Evolutionary conservation across 2,113 vertebrate genomes (phyloP), one percentile per base, ranked within the genome.

Genomic region (Xenopus borealis): DNA sequence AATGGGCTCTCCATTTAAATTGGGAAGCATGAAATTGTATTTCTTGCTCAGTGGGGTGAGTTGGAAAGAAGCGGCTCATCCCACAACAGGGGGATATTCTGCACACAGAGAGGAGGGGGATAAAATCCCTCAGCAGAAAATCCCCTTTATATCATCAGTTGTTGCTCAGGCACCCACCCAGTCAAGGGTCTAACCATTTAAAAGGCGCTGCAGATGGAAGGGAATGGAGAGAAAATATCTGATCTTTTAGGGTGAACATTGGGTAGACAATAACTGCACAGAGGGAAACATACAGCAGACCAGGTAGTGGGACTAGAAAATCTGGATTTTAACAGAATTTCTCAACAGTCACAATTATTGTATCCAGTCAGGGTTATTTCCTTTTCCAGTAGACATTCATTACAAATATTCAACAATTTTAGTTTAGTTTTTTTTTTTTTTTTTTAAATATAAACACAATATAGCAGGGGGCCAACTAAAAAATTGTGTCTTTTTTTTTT

Each of bases 101-200:
- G 52, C 50, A 61, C 18, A 58, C 30, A 46, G 45, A 68, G 71
- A 19, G 40, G 46, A 59, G 53, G 14, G 16, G 33, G 33, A 9
- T 7, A 30, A 40, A 72, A 72, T 47, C 20, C 40, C 17, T 47
- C 19, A 11, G 9, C 33, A 67, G 55, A 75, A 68, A 75, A 75
- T 20, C 72, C 57, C 47, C 72, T 75, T 69, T 62, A 62, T 50
- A 68, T 68, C 72, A 75, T 75, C 57, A 68, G 44, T 68, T 75
- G 61, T 75, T 62, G 72, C 61, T 75, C 72, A 75, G 44, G 68
- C 55, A 52, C 50, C 27, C 72, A 52, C 65, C 65, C 72, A 44
- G 20, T 55, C 57, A 40, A 50, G 65, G 16, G 55, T 68, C 72
- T 69, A 75, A 75, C 23, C 66, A 62, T 65, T 75, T 75, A 52